These are phyloP conservation scores for Subacronicta megacephala DNA, from an alignment of 2,888 invertebrate genomes.

Conservation along the genomic window DNA sequence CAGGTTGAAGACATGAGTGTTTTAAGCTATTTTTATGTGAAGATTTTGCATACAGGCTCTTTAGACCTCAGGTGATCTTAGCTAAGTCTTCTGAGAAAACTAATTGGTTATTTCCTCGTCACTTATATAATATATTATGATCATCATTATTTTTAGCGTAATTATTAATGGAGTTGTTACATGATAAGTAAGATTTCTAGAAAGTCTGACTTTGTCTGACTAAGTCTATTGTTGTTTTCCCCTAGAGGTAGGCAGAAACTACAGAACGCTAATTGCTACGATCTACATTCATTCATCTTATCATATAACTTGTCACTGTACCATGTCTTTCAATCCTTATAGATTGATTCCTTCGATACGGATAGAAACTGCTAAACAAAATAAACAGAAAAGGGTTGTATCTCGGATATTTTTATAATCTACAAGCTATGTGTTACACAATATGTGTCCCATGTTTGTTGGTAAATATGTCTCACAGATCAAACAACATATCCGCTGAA, in stretches of 20 bases:
- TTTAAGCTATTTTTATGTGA: conserved; percentile 51
- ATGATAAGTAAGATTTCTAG: too few relatives aligned
- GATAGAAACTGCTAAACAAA: conserved; percentile 1
- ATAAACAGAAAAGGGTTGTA: conserved; percentile 8
- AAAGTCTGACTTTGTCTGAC: too few relatives aligned
- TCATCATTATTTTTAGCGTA: too few relatives aligned
- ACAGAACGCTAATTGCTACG: too few relatives aligned
- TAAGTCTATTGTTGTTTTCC: too few relatives aligned
- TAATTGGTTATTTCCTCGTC: too few relatives aligned
- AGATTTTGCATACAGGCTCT: conserved; percentile 8
- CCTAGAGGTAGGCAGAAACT: too few relatives aligned
- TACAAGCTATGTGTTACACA: conserved; percentile 55
- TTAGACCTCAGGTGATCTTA: not conserved
- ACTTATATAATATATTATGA: too few relatives aligned
- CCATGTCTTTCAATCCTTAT: not conserved
- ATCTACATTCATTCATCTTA: too few relatives aligned
- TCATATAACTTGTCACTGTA: too few relatives aligned
- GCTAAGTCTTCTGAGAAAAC: not conserved
- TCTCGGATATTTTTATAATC: conserved; percentile 33
- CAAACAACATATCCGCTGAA: conserved; percentile 86
- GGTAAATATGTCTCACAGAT: conserved; percentile 86
- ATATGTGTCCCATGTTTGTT: conserved; percentile 77
- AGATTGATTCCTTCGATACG: not conserved
- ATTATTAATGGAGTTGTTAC: too few relatives aligned
- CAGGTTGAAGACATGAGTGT: conserved; percentile 52